Evolutionary conservation across 2,888 invertebrate genomes (phyloP).

Genomic region (Ypsolopha scabrella): DNA sequence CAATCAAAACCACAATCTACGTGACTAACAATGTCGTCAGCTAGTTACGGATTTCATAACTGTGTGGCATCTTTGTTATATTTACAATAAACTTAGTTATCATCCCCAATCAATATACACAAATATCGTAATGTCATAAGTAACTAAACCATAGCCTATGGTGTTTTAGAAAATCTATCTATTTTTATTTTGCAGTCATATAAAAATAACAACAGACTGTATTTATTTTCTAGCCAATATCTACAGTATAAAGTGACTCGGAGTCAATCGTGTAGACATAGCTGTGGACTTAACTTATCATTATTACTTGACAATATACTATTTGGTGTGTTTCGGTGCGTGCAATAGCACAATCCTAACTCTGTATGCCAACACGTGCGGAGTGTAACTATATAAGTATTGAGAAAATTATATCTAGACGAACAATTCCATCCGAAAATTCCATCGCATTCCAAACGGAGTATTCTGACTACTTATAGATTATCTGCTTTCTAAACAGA

Average conservation of each 20-base stretch:
- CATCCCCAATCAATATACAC: conserved; percentile 7
- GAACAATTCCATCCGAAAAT: conserved; percentile 59
- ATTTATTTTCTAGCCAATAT: conserved; percentile 56
- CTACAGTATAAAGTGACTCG: conserved; percentile 52
- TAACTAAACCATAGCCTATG: conserved; percentile 38
- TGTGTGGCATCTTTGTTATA: not conserved
- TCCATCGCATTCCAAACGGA: conserved; percentile 27
- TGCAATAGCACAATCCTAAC: conserved; percentile 68
- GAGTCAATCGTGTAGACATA: conserved; percentile 39
- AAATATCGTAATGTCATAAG: conserved; percentile 16
- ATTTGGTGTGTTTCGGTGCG: conserved; percentile 63
- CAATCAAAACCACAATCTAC: too few species aligned
- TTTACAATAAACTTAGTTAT: not conserved
- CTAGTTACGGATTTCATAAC: not conserved
- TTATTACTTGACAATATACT: conserved; percentile 38
- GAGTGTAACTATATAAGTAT: conserved; percentile 27
- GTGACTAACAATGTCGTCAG: too few species aligned
- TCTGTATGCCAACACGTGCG: conserved; percentile 34
- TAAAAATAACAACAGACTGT: conserved; percentile 66
- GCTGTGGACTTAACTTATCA: conserved; percentile 50
- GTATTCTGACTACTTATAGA: too few species aligned
- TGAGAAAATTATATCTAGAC: conserved; percentile 30
- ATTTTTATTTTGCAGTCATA: conserved; percentile 62
- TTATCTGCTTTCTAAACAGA: not conserved
- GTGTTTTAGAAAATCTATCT: conserved; percentile 65